Conservation (phyloP, 1,140 invertebrate species). For the Macrotrachela quadricornifera region DNA sequence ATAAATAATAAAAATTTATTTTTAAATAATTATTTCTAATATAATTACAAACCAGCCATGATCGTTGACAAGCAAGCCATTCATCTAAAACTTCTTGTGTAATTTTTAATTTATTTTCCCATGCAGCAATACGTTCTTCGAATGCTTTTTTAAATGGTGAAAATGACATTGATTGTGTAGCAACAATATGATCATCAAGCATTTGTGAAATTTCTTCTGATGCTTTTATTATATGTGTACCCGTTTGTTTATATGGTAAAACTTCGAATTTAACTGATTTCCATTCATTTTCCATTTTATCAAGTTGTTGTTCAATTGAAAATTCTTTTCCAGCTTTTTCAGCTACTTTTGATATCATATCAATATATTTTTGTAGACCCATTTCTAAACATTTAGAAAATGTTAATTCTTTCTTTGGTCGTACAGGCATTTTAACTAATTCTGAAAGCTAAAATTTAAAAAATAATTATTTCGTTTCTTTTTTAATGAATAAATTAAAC, state of each 20-base stretch:
- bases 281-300: conserved; percentile 35
- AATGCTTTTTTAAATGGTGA: conserved; percentile 52
- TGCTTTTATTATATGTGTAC: conserved; percentile 49
- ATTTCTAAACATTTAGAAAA: conserved; percentile 45
- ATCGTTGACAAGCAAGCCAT: conserved; percentile 52
- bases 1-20: no score
- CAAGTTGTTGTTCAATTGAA: conserved; percentile 41
- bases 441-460: conserved; percentile 18
- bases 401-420: conserved; percentile 41
- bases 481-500: no score
- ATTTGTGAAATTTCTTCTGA: conserved; percentile 46
- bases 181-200: conserved; percentile 48
- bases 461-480: no score
- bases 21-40: no score
- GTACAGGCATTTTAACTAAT: conserved; percentile 37
- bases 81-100: conserved; percentile 42
- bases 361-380: conserved; percentile 39
- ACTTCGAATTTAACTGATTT: conserved; percentile 38
- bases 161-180: conserved; percentile 49
- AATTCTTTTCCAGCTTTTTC: conserved; percentile 52
- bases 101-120: conserved; percentile 44
- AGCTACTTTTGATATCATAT: conserved; percentile 41
- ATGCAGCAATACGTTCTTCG: conserved; percentile 44
- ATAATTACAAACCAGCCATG: conserved; percentile 18
- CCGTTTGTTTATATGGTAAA: conserved; percentile 45